Evolutionary conservation across 92 coral and sea anemone genomes (phyloP).

Genomic region (Phenganax marumi): DNA sequence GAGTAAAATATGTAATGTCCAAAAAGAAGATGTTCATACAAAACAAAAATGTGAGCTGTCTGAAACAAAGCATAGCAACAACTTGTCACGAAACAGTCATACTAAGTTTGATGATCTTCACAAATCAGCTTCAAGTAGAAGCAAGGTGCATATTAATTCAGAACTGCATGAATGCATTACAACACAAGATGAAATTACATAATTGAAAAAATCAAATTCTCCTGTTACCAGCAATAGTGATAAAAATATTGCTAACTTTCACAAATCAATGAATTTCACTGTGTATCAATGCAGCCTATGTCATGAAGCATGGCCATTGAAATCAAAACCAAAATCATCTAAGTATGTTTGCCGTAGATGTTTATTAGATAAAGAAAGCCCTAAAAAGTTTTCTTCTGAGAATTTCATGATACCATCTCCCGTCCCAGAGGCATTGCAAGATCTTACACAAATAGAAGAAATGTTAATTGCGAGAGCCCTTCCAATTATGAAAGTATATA

Average conservation of each 20-base stretch:
- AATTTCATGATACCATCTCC: constrained; percentile 63
- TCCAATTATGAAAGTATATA: constrained; percentile 52
- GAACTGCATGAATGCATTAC: too few species aligned
- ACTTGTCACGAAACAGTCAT: too few species aligned
- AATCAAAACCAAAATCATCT: constrained; percentile 3
- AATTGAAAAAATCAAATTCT: not conserved
- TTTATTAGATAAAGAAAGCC: constrained; percentile 51
- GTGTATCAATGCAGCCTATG: constrained; percentile 54
- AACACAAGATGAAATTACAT: too few species aligned
- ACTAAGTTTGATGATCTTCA: too few species aligned
- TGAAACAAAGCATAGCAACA: too few species aligned
- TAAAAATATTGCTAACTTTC: constrained; percentile 39
- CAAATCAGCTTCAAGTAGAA: too few species aligned
- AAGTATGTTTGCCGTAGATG: constrained; percentile 56
- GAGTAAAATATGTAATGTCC: too few species aligned
- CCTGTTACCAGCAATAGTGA: constrained; percentile 36
- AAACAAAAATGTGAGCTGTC: too few species aligned
- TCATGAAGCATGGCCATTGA: constrained; percentile 60
- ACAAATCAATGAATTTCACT: constrained; percentile 50
- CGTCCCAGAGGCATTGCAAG: constrained; percentile 56
- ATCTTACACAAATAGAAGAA: constrained; percentile 57
- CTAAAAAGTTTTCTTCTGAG: constrained; percentile 56
- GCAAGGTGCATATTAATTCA: too few species aligned
- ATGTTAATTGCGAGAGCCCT: constrained; percentile 62
- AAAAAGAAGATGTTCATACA: too few species aligned